Conservation (phyloP, 2,797 vertebrate genomes). For the Eulemur coronatus region DNA sequence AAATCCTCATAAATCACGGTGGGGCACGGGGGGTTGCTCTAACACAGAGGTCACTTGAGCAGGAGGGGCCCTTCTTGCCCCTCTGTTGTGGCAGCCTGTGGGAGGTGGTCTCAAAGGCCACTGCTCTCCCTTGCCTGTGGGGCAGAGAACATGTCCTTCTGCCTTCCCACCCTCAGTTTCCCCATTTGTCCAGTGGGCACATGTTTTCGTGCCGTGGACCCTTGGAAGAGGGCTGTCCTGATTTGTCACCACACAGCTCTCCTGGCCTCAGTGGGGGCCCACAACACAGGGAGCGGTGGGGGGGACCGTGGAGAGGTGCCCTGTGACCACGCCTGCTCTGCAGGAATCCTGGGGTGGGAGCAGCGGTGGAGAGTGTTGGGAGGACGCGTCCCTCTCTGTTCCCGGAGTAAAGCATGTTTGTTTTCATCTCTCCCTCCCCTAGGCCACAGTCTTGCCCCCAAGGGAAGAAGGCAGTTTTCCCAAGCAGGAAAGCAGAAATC, state of each 20-base stretch:
- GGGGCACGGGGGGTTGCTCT: not conserved
- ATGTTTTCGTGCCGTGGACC: accelerated
- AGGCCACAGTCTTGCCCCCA: not conserved
- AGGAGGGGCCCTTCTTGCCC: not conserved
- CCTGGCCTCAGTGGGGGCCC: accelerated
- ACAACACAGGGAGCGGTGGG: not conserved
- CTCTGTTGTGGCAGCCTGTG: not conserved
- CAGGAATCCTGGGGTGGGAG: not conserved
- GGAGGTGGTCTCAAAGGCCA: not conserved
- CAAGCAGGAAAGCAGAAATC: not conserved
- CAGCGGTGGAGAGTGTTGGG: not conserved
- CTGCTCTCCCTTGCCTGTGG: not conserved
- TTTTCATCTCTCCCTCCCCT: not conserved
- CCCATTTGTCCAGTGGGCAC: not conserved
- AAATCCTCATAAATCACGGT: conserved; percentile 54
- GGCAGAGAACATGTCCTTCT: accelerated
- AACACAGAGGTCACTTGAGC: not conserved
- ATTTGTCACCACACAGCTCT: not conserved
- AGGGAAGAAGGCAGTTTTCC: not conserved
- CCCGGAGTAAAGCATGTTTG: accelerated
- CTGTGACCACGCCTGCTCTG: conserved; percentile 37
- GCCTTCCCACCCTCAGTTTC: not conserved
- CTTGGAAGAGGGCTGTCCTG: not conserved
- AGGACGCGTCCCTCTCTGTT: accelerated
- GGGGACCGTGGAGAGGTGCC: not conserved